Evolutionary conservation across 2,888 invertebrate species (phyloP), one percentile per base, ranked within the genome.

Genomic region (Epirrhoe tristata): DNA sequence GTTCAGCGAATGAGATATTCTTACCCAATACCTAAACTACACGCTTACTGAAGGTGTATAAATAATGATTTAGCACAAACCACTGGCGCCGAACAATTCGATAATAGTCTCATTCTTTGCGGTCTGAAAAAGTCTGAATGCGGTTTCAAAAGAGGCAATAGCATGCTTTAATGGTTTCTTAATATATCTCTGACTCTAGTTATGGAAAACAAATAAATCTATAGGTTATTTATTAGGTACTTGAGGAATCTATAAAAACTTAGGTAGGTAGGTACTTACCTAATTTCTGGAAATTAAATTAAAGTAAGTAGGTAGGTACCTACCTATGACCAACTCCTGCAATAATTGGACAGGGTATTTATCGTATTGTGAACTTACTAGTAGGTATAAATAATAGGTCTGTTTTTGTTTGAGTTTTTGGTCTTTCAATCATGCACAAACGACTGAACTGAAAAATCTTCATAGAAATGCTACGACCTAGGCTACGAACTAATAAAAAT

Each of bases 121-220:
- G 68, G 68, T 64, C 54, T 68, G 14, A 52, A 58, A 50, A 24
- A 14, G 54, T 63, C 52, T 63, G 63, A 6, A 50, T 50, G 67
- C 32, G 64, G 61, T 68, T 64, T 61, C 24, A 55, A 51, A 5
- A 31, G 32, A 48, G 14, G 34, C 10, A 12, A 46, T 4, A 34
- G 46, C 52, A 58, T 36, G 53, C 53, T 54, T n/a, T 24, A 54
- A 4, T 59, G 17, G 48, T 50, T 50, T 34, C 17, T 48, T 46
- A 58, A 24, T 57, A 14, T 51, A 31, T 46, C 46, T 8, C 14
- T 50, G 50, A 58, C 48, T 34, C 48, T 34, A 50, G 58, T 10
- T 12, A 58, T 0, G 16, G 6, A 16, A 48, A 50, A 48, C 16
- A 52, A 43, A 52, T 50, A 34, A 32, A 50, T 3, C 16, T 48